Conservation (phyloP, 2,113 vertebrate genomes). For the Callorhinus ursinus region DNA sequence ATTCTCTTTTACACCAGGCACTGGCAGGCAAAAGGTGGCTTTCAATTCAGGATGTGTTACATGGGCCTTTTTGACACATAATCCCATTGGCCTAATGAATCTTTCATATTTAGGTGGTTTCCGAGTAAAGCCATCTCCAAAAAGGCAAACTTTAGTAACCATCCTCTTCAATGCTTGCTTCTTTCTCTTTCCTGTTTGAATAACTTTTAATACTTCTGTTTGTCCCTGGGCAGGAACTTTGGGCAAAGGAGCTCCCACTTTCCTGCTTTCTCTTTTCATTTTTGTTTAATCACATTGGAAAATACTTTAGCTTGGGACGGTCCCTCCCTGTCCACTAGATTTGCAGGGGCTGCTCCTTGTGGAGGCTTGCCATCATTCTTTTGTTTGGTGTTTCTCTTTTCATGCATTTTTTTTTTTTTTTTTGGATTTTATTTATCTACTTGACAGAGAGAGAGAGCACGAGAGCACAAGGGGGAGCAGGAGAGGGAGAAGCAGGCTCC, state of each 20-base stretch:
- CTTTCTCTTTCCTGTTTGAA: not conserved
- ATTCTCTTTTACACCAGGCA: not conserved
- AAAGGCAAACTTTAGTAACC: not conserved
- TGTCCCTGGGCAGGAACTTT: not conserved
- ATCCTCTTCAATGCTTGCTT: not conserved
- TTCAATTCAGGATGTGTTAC: not conserved
- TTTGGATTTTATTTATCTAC: too few relatives aligned
- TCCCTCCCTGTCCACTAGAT: not conserved
- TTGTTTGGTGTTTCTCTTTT: not conserved
- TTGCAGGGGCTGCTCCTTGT: too few relatives aligned
- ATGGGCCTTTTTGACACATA: not conserved
- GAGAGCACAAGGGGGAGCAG: too few relatives aligned
- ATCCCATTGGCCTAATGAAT: not conserved
- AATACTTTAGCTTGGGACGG: not conserved
- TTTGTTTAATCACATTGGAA: not conserved
- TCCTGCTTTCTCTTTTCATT: not conserved
- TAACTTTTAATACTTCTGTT: not conserved
- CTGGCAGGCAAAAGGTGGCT: not conserved
- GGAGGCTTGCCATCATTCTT: not conserved
- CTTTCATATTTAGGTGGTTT: not conserved
- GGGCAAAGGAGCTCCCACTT: not conserved
- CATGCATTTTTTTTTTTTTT: not conserved
- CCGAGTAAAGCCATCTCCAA: not conserved
- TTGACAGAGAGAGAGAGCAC: too few relatives aligned
- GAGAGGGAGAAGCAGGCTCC: too few relatives aligned